Percentiles rank a stretch among this genome's conserved stretches.
These are phyloP conservation scores for Gerris lacustris DNA, from an alignment of 2,888 invertebrate species.

Conservation along the genomic window DNA sequence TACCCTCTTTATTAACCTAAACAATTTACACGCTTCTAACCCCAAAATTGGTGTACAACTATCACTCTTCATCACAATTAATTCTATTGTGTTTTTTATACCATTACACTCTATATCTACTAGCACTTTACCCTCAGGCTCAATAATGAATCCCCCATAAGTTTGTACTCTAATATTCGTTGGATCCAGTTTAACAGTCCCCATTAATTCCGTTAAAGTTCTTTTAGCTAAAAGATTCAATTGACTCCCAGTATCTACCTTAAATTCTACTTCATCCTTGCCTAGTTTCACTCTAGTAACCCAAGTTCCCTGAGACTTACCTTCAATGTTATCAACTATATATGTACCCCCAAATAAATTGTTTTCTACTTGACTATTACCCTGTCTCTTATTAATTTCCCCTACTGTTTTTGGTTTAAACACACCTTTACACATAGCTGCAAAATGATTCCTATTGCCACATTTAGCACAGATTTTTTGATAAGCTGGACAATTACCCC, in stretches of 20 bases:
- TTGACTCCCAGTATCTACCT: neutral
- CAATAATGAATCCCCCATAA: conserved; percentile 11
- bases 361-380: neutral
- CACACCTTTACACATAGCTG: conserved; percentile 15
- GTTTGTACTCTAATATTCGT: conserved; percentile 13
- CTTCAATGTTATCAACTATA: too few relatives aligned
- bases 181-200: neutral
- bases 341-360: too few relatives aligned
- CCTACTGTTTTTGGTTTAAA: conserved; percentile 20
- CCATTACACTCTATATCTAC: conserved; percentile 6
- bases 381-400: conserved; percentile 16
- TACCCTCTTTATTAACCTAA: conserved; percentile 11
- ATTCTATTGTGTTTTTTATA: conserved; percentile 9
- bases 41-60: conserved; percentile 13
- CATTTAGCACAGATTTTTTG: too few relatives aligned
- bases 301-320: too few relatives aligned
- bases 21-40: conserved; percentile 7
- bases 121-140: conserved; percentile 11
- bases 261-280: neutral
- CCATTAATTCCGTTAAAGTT: neutral
- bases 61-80: conserved; percentile 13
- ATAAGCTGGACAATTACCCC: conserved; percentile 22
- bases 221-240: neutral
- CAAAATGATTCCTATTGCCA: too few relatives aligned
- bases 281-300: neutral